Evolutionary conservation across 2,888 invertebrate genomes (phyloP), one percentile per base, ranked within the genome.

Genomic region (Argyra leucocephala): DNA sequence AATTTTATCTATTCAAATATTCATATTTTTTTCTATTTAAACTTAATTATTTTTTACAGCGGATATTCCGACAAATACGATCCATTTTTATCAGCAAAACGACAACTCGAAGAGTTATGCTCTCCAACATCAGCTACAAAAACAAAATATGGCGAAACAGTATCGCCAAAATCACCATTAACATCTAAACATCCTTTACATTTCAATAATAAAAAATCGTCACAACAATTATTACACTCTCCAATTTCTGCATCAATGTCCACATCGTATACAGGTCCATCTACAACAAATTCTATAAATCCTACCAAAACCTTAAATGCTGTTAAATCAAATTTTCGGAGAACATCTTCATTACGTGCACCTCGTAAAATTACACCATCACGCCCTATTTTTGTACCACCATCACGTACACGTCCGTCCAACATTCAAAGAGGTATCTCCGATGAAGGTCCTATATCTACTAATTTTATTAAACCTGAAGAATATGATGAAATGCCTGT

Each of bases 71-170:
- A 75, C 69, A 76, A 75, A 61, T 90, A 91, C 79, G 88, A 91
- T 78, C 91, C 91, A 63, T 91, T 89, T 79, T 80, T 86, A 70
- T 86, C 87, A 70, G 91, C 91, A 62, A 89, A 91, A 80, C 86
- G 87, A 69, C 91, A 92, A 81, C 85, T 91, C 81, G 87, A 88
- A 80, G 90, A 91, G 75, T 83, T 92, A 48, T 86, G 91, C 80
- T 86, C 87, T 63, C 85, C 86, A 67, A 86, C 86, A 71, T 84
- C 85, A 65, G 77, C 81, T 71, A 66, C 72, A 65, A 78, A 78
- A 63, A 24, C 64, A 66, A 66, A 64, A 63, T 64, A 31, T 63
- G 65, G 24, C 60, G 66, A 63, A 65, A 66, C 48, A 18, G 63
- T 57, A 64, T 64, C 26, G 65, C 64, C 78, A 63, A 69, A 78